A percentile compares a stretch with the other conserved stretches of the same genome.
These are phyloP conservation scores for Masticophis lateralis DNA, from an alignment of 2,797 vertebrate genomes.

Conservation along the genomic window DNA sequence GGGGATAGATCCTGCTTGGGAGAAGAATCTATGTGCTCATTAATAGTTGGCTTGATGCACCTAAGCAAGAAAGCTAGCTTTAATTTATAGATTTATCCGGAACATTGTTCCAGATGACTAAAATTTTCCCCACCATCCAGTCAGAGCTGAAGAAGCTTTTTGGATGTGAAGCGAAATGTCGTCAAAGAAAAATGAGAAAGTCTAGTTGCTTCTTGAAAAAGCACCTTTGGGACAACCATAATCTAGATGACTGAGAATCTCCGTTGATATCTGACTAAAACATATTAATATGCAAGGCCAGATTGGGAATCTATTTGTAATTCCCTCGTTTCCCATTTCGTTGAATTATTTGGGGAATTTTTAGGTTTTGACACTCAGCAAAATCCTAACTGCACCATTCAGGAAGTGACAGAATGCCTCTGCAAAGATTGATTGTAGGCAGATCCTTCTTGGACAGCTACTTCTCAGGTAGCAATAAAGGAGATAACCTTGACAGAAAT, in stretches of 20 bases:
- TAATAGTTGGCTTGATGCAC: background rate
- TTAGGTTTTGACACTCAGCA: background rate
- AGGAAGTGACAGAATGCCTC: background rate
- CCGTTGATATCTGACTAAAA: background rate
- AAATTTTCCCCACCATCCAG: too few relatives aligned
- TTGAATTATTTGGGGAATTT: background rate
- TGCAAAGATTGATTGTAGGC: background rate
- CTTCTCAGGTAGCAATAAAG: background rate
- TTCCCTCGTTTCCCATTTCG: background rate
- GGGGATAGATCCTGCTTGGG: background rate
- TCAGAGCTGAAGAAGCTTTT: too few relatives aligned
- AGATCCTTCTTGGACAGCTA: background rate
- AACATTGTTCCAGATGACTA: background rate
- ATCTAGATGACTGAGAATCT: too few relatives aligned
- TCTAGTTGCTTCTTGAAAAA: too few relatives aligned
- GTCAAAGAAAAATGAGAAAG: too few relatives aligned
- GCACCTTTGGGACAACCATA: too few relatives aligned
- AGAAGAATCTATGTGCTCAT: background rate
- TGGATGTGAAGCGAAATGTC: too few relatives aligned
- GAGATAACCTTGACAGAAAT: background rate
- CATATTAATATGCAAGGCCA: background rate
- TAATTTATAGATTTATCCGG: background rate
- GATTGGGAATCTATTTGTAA: background rate
- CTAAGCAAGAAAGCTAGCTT: background rate
- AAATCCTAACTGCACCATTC: background rate